These are phyloP conservation scores for Lepidocyrtoides sp. DNA, from an alignment of 2,888 invertebrate species.

Conservation along the genomic window DNA sequence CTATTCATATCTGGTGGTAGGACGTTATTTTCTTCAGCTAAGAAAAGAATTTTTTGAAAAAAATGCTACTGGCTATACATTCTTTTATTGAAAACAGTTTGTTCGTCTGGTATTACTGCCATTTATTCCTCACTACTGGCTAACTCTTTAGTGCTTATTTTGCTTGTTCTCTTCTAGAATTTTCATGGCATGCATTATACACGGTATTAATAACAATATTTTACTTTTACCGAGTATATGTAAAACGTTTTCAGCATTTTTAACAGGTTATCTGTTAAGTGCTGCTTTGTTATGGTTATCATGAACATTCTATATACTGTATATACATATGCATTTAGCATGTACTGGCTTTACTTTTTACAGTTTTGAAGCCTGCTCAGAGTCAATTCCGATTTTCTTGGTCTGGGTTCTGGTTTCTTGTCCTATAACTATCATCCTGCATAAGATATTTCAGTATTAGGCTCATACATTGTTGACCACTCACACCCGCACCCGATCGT, in stretches of 20 bases:
- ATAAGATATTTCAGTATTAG: background rate
- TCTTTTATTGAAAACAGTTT: constrained; percentile 29
- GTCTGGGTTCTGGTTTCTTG: constrained; percentile 36
- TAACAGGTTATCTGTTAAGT: background rate
- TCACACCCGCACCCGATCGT: background rate
- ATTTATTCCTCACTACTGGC: background rate
- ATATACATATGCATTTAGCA: background rate
- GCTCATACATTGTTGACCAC: background rate
- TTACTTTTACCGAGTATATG: background rate
- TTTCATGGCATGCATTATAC: background rate
- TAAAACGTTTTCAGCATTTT: constrained; percentile 8
- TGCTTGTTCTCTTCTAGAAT: background rate
- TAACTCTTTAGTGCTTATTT: background rate
- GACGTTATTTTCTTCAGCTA: background rate
- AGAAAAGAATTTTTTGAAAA: background rate
- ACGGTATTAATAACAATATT: background rate
- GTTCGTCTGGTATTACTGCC: background rate
- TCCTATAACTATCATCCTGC: background rate
- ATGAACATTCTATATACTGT: background rate
- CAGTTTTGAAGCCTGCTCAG: background rate
- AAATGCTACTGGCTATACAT: constrained; percentile 41
- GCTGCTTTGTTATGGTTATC: background rate
- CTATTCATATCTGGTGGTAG: background rate
- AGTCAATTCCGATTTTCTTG: constrained; percentile 31
- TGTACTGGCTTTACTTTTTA: background rate